Evolutionary conservation across 2,888 invertebrate species (phyloP), one percentile per base, ranked within the genome.

Genomic region (Coenonympha glycerion): DNA sequence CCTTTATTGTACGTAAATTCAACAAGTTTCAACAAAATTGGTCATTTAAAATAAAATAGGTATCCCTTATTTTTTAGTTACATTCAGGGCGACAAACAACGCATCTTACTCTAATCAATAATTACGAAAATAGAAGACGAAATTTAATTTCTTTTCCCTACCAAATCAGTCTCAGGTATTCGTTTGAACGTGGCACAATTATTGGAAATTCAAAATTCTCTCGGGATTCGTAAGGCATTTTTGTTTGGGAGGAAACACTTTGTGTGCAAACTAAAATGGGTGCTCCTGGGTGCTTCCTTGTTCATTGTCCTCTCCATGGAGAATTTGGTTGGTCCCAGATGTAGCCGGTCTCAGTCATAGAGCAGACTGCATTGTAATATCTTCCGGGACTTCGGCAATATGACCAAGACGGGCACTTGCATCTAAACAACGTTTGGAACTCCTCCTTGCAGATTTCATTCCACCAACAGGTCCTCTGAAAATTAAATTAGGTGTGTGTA

Each of bases 371-470:
- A 70, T 96, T 95, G 82, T 96, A 96, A 76, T 96, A 96, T 55
- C 93, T 90, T 19, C 96, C 96, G 3, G 95, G 95, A 61, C 92
- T 95, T 62, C 95, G 89, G 81, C 96, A 96, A 74, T 92, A 96
- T 0, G 95, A 95, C 92, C 93, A 95, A 55, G 92, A 90, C 1
- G 96, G 96, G 67, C 96, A 96, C 69, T 93, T 93, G 82, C 96
- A 96, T 53, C 94, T 90, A 77, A 96, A 96, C 62, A 93, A 89
- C 60, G 90, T 92, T 79, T 95, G 95, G 71, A 96, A 96, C 78
- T 96, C 96, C 73, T 95, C 95, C 72, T 96, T 96, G 85, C 96
- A 96, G 13, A 95, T 92, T 87, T 96, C 96, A 76, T 95, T 96
- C 94, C 95, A 95, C 95, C 95, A 96, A 77, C 96, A 96, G 44